Evolutionary conservation across 2,113 vertebrate species (phyloP), one percentile per base, ranked within the genome.

Genomic region (Formicarius rufipectus): DNA sequence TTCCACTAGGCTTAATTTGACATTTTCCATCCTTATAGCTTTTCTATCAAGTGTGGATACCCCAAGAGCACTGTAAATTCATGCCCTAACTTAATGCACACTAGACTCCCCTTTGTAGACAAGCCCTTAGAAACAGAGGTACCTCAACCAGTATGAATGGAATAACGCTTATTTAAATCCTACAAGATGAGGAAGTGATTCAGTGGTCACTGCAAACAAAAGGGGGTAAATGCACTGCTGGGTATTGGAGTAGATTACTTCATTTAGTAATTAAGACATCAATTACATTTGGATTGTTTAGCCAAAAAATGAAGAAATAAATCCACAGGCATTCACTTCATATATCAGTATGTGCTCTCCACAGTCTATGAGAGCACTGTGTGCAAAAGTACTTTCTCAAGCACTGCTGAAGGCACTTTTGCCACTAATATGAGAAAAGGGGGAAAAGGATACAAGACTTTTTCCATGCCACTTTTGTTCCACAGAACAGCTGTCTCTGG

Each of bases 1-100:
- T 93, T 92, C 74, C 88, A 90, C 64, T 44, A 53, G 80, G 80
- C 76, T 68, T 87, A 89, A 92, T 92, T 94, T 88, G 90, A 93
- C 56, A 69, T 89, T 97, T 96, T 90, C 88, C 83, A 28, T 69
- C 49, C n/a, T 84, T 85, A 45, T 14, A 96, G 63, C 45, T 90
- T 86, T 83, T 86, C 60, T 94, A 30, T 92, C 86, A 75, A 31
- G 13, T 60, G 66, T 1, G 1, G 59, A 45, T 74, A 66, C 40
- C 90, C 56, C 77, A 90, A 75, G 87, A 88, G 77, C 45, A 40
- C 64, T 82, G 47, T 75, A 92, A 95, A 92, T 78, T 90, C 52
- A 37, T 84, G 63, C 22, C 17, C 42, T 74, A 49, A 55, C 59
- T 82, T 62, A 82, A 73, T 23, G 68, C n/a, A 64, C 31, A 9